A percentile compares a stretch with the other conserved stretches of the same genome.
Conservation (phyloP, 2,888 invertebrate genomes). For the Lithophane leautieri region DNA sequence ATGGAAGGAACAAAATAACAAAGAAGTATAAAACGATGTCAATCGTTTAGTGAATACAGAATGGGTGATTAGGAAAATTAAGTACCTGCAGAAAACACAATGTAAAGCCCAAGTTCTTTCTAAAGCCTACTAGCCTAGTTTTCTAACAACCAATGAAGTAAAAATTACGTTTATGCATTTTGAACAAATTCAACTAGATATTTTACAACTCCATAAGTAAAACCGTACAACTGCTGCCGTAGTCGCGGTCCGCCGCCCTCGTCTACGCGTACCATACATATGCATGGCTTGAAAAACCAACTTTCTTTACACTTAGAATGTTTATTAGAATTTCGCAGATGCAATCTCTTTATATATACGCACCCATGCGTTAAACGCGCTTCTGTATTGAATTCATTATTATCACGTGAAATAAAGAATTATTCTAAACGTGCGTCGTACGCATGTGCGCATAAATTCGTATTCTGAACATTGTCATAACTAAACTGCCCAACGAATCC, state of each 20-base stretch:
- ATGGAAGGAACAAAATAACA: slow-evolving; percentile 39
- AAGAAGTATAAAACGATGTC: slow-evolving; percentile 45
- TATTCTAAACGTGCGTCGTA: slow-evolving; percentile 17
- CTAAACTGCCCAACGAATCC: not conserved
- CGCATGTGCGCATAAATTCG: slow-evolving; percentile 27
- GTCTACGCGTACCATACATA: slow-evolving; percentile 80
- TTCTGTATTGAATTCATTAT: slow-evolving; percentile 65
- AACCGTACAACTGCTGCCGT: slow-evolving; percentile 52
- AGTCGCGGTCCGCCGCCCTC: slow-evolving; percentile 79
- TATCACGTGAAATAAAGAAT: slow-evolving; percentile 58
- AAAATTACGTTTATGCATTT: slow-evolving; percentile 3
- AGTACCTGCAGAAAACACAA: slow-evolving; percentile 13
- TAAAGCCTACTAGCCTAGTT: slow-evolving; percentile 25
- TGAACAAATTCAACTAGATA: slow-evolving; percentile 52
- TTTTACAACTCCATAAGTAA: slow-evolving; percentile 60
- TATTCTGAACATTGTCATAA: not conserved
- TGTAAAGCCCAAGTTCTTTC: slow-evolving; percentile 14
- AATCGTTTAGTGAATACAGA: slow-evolving; percentile 45
- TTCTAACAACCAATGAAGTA: slow-evolving; percentile 7
- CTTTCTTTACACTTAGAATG: slow-evolving; percentile 86
- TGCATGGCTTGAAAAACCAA: slow-evolving; percentile 84
- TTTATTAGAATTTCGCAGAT: slow-evolving; percentile 83
- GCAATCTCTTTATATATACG: slow-evolving; percentile 80
- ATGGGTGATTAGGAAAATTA: slow-evolving; percentile 35
- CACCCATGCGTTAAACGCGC: slow-evolving; percentile 76